phyloP scores from a whole-genome alignment of 2,113 vertebrate genomes.

The Caranx melampygus region DNA sequence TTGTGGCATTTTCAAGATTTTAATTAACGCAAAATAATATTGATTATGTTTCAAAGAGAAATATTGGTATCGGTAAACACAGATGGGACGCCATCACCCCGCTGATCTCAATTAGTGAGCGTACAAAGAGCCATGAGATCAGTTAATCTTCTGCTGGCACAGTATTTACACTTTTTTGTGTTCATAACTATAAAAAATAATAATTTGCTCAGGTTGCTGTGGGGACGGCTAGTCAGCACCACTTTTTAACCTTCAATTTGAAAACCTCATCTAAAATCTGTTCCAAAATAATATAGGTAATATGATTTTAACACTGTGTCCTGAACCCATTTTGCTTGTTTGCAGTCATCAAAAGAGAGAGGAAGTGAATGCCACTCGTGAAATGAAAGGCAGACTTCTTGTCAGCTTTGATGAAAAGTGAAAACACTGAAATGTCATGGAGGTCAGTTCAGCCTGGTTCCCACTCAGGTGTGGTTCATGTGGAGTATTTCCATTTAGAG shows the following conservation, averaged over 20 bases:
- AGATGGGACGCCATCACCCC: constrained; percentile 11
- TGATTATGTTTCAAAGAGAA: constrained; percentile 52
- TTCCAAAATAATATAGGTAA: constrained; percentile 1
- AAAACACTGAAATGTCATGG: background rate
- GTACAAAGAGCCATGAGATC: constrained; percentile 16
- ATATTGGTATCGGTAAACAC: constrained; percentile 13
- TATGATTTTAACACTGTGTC: background rate
- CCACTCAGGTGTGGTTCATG: constrained; percentile 27
- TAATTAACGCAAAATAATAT: constrained; percentile 46
- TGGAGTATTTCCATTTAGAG: constrained; percentile 4
- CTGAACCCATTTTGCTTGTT: constrained; percentile 10
- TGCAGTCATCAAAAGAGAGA: constrained; percentile 3
- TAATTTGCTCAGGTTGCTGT: constrained; percentile 12
- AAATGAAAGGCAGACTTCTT: background rate
- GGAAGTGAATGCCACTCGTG: background rate
- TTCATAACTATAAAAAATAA: background rate
- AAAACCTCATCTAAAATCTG: constrained; percentile 46
- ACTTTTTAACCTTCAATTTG: constrained; percentile 38
- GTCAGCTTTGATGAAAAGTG: background rate
- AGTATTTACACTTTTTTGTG: constrained; percentile 43
- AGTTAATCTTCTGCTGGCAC: constrained; percentile 32
- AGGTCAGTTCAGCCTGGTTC: constrained; percentile 18
- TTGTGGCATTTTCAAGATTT: constrained; percentile 28
- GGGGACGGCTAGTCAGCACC: constrained; percentile 18
- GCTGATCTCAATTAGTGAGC: constrained; percentile 36